Conservation (phyloP, 2,797 vertebrate species). For the Zonotrichia albicollis region DNA sequence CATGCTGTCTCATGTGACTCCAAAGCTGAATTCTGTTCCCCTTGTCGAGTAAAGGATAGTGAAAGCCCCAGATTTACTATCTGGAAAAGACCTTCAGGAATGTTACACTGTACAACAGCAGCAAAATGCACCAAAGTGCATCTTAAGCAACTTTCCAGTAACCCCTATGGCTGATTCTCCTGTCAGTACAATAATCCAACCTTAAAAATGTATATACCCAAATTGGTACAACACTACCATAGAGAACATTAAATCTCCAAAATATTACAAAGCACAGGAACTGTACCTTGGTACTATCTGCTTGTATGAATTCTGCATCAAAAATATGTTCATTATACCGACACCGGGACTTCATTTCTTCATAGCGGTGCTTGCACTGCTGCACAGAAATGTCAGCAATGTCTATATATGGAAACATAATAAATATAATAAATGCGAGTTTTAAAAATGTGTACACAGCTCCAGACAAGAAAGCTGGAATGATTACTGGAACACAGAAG, state of each 20-base stretch:
- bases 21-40: not conserved
- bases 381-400: constrained; percentile 93
- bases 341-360: constrained; percentile 86
- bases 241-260: not conserved
- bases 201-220: not conserved
- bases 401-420: constrained; percentile 72
- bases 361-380: constrained; percentile 91
- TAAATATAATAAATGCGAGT: not conserved
- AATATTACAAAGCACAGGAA: not conserved
- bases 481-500: not conserved
- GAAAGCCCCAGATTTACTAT: not conserved
- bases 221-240: not conserved
- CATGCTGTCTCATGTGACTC: not conserved
- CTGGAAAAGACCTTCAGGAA: not conserved
- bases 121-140: not conserved
- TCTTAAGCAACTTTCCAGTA: not conserved
- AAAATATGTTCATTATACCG: constrained; percentile 83
- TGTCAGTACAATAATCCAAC: not conserved
- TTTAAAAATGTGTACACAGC: not conserved
- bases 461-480: not conserved
- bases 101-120: not conserved
- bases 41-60: not conserved
- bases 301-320: constrained; percentile 91
- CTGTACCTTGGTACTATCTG: constrained; percentile 91
- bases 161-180: not conserved